A percentile compares a stretch with the other conserved stretches of the same genome.
Evolutionary conservation across 2,888 invertebrate species (phyloP).

Genomic region (Drosophila fulvimacula): DNA sequence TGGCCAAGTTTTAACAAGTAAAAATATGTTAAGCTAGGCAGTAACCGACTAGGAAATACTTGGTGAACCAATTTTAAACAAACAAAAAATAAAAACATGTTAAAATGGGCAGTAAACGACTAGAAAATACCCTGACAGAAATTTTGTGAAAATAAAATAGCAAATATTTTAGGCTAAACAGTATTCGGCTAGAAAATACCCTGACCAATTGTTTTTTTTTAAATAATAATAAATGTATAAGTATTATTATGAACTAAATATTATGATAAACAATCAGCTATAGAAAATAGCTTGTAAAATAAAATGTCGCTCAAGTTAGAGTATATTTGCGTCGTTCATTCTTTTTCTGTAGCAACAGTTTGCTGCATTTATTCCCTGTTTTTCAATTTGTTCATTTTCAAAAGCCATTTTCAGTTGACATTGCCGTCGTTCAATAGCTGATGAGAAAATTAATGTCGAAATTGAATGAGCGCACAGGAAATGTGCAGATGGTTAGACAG

Average conservation of each 20-base stretch:
- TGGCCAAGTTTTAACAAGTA: not conserved
- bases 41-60: not conserved
- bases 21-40: not conserved
- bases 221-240: no score
- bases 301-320: not conserved
- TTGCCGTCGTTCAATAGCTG: slow-evolving; percentile 22
- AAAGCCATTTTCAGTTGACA: slow-evolving; percentile 10
- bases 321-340: not conserved
- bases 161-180: not conserved
- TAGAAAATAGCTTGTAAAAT: not conserved
- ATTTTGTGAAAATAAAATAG: not conserved
- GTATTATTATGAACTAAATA: no score
- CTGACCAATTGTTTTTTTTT: no score
- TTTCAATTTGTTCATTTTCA: slow-evolving; percentile 8
- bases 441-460: slow-evolving; percentile 14
- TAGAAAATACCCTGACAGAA: not conserved
- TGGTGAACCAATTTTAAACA: not conserved
- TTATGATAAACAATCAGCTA: not conserved
- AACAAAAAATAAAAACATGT: not conserved
- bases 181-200: not conserved
- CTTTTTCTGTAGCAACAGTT: not conserved
- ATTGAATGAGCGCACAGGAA: slow-evolving; percentile 1
- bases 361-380: slow-evolving; percentile 1
- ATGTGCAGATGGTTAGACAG: not conserved
- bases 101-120: not conserved